phyloP scores from a whole-genome alignment of 2,113 vertebrate species.

The Columba livia region DNA sequence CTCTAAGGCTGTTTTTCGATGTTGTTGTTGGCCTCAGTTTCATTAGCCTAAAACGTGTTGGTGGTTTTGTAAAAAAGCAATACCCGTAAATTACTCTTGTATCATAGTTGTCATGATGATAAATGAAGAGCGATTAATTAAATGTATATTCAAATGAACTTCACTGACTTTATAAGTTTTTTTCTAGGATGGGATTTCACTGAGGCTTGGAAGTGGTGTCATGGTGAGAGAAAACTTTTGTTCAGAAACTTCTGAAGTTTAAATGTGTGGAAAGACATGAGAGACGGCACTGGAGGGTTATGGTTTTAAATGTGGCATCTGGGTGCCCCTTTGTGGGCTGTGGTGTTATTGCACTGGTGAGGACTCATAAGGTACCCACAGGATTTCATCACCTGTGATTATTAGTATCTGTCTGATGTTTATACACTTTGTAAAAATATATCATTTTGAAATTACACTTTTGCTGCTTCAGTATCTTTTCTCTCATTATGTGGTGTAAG shows the following conservation, averaged over 20 bases:
- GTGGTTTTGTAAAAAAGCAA: not conserved
- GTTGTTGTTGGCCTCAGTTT: conserved; percentile 26
- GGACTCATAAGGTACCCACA: not conserved
- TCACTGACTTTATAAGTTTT: not conserved
- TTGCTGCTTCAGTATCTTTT: not conserved
- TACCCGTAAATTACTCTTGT: conserved; percentile 19
- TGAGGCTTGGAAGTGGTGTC: not conserved
- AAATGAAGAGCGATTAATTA: conserved; percentile 57
- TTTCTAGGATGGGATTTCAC: not conserved
- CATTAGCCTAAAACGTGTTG: not conserved
- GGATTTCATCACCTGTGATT: conserved; percentile 11
- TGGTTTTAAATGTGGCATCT: not conserved
- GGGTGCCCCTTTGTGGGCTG: conserved; percentile 52
- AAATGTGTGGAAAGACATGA: not conserved
- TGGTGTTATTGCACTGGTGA: conserved; percentile 20
- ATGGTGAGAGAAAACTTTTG: not conserved
- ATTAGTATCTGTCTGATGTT: conserved; percentile 17
- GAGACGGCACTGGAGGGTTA: not conserved
- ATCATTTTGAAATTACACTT: conserved; percentile 14
- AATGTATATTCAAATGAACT: conserved; percentile 20
- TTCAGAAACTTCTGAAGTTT: conserved; percentile 29
- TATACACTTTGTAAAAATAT: not conserved
- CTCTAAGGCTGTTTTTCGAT: conserved; percentile 13
- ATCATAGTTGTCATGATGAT: conserved; percentile 14
- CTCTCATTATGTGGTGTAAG: not conserved